Evolutionary conservation across 2,888 invertebrate genomes (phyloP), one percentile per base, ranked within the genome.

Genomic region (Muscina levida): DNA sequence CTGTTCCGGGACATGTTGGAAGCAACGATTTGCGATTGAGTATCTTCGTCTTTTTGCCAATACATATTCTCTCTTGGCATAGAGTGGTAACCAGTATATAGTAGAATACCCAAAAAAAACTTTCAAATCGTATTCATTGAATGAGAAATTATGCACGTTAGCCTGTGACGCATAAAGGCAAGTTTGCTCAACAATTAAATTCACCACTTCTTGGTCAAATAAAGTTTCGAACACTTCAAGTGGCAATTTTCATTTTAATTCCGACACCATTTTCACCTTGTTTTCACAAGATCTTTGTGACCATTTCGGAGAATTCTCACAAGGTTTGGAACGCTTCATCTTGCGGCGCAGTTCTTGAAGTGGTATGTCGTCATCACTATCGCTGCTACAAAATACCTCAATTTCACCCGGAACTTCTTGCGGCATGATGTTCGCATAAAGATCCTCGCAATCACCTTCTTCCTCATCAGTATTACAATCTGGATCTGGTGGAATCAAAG

Each of bases 31-130:
- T 70, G 48, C 5, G 51, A 39, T 17, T 19, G 65, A n/a, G 72
- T 76, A 72, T 80, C 72, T 72, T 80, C 80, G 56, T 57, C 46
- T 53, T 65, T 26, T 65, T 80, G 72, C 73, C 72, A 70, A 48
- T 73, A 76, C 73, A 73, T 39, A 53, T n/a, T 26, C 31, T 72
- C 77, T 37, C 72, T 66, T 31, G 76, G 71, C 76, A 71, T 51
- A 19, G 56, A 68, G 51, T n/a, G 71, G 57, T 81, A 77, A 19
- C 77, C 70, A 74, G 66, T 77, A 15, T 77, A 77, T 8, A 77
- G 42, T 11, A 66, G 39, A 74, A 81, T 77, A 42, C n/a, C 76
- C 79, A 8, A 75, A 42, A 42, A 75, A 79, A 13, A 65, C n/a
- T 75, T 74, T 74, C 19, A 66, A 56, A 17, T 74, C 66, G n/a